phyloP scores from a whole-genome alignment of 2,797 vertebrate genomes.

The Cottoperca gobio region DNA sequence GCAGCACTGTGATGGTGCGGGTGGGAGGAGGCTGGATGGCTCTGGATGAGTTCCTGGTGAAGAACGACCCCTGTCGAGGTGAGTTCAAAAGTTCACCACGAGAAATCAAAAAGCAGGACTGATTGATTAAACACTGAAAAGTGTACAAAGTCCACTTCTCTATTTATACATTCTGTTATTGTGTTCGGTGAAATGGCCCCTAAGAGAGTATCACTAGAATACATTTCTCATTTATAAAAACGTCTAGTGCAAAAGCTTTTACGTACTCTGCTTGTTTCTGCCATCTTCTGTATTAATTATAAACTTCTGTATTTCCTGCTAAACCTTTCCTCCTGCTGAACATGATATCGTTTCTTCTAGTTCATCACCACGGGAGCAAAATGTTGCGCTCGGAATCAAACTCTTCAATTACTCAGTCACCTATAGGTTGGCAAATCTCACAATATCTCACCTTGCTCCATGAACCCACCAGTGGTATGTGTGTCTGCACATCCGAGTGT shows the following conservation, averaged over 20 bases:
- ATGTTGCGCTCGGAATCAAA: conserved; percentile 99
- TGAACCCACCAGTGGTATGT: conserved; percentile 88
- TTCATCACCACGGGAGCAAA: conserved; percentile 99
- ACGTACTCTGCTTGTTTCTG: conserved; percentile 52
- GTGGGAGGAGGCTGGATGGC: conserved; percentile 99
- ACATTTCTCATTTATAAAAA: background rate
- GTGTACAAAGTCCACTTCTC: background rate
- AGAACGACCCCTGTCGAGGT: conserved; percentile 99
- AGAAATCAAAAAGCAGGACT: background rate
- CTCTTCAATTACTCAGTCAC: conserved; percentile 99
- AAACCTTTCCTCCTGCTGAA: conserved; percentile 84
- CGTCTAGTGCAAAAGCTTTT: conserved; percentile 5
- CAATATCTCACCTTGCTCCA: conserved; percentile 91
- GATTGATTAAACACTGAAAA: background rate
- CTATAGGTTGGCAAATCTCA: conserved; percentile 99
- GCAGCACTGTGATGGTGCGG: conserved; percentile 99
- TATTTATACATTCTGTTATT: no score
- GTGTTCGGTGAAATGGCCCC: no score
- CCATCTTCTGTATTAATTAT: conserved; percentile 55
- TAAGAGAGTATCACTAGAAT: no score
- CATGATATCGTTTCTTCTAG: conserved; percentile 95
- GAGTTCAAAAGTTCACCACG: conserved; percentile 53
- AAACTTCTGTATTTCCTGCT: conserved; percentile 87
- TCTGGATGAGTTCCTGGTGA: conserved; percentile 98
- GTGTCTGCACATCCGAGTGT: conserved; percentile 83